These are phyloP conservation scores for Agrilus planipennis DNA, from an alignment of 1,140 invertebrate genomes.

Conservation along the genomic window DNA sequence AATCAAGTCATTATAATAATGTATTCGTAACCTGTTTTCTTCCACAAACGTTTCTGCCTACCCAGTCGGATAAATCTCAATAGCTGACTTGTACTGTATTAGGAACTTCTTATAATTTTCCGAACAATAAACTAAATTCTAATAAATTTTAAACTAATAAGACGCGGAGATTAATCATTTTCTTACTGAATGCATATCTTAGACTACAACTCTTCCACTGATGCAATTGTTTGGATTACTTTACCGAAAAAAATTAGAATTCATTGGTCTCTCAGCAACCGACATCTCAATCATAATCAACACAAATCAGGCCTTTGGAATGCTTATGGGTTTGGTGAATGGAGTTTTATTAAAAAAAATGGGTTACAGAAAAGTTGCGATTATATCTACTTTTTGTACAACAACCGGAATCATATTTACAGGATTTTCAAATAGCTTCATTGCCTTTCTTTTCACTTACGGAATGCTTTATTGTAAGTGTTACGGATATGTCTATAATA, in stretches of 20 bases:
- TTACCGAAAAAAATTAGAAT: slow-evolving; percentile 45
- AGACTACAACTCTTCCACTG: no score
- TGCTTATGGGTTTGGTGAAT: slow-evolving; percentile 45
- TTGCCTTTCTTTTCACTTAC: slow-evolving; percentile 46
- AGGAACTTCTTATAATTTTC: no score
- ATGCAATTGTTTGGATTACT: slow-evolving; percentile 54
- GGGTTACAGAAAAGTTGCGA: slow-evolving; percentile 48
- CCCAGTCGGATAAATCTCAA: no score
- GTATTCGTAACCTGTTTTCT: no score
- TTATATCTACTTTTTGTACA: slow-evolving; percentile 41
- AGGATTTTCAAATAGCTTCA: slow-evolving; percentile 44
- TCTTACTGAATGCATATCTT: no score
- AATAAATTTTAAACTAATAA: no score
- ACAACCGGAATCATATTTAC: slow-evolving; percentile 42
- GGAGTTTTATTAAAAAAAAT: slow-evolving; percentile 51
- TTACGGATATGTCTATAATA: slow-evolving; percentile 27
- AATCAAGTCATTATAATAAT: no score
- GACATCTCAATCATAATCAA: slow-evolving; percentile 54
- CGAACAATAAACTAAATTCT: no score
- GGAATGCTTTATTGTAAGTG: slow-evolving; percentile 49
- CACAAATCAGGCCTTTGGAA: slow-evolving; percentile 49
- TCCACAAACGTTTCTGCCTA: no score
- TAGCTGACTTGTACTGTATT: no score
- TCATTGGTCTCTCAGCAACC: slow-evolving; percentile 44
- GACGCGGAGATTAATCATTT: no score